A percentile compares a stretch with the other conserved stretches of the same genome.
These are phyloP conservation scores for Aythya baeri DNA, from an alignment of 2,113 vertebrate species.

Conservation along the genomic window DNA sequence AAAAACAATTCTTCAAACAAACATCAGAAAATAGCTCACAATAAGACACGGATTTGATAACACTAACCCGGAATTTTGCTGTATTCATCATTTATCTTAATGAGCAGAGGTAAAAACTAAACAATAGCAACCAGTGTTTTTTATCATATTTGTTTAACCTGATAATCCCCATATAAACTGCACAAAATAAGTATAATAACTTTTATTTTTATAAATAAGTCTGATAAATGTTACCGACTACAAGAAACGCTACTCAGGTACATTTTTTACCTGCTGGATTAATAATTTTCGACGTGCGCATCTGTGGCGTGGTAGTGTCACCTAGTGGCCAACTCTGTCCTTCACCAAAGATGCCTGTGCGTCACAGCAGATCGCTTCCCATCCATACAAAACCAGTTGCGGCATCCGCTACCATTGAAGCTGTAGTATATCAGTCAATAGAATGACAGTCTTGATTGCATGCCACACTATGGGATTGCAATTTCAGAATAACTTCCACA, in stretches of 20 bases:
- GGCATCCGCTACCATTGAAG: neutral
- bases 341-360: fast-evolving
- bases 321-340: neutral
- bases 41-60: neutral
- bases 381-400: fast-evolving
- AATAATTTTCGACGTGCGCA: neutral
- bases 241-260: fast-evolving
- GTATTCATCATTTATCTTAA: neutral
- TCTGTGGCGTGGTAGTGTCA: neutral
- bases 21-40: neutral
- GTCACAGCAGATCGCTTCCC: fast-evolving
- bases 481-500: neutral
- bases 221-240: neutral
- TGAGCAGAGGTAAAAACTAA: neutral
- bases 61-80: neutral
- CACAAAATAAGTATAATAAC: neutral
- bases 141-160: neutral
- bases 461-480: fast-evolving
- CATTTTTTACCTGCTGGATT: constrained; percentile 4
- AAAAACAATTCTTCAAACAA: neutral
- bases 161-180: neutral
- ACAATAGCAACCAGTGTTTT: neutral
- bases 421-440: neutral
- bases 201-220: neutral
- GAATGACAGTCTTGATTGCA: neutral